Evolutionary conservation across 2,113 vertebrate species (phyloP).

Genomic region (Pelvicachromis taeniatus): DNA sequence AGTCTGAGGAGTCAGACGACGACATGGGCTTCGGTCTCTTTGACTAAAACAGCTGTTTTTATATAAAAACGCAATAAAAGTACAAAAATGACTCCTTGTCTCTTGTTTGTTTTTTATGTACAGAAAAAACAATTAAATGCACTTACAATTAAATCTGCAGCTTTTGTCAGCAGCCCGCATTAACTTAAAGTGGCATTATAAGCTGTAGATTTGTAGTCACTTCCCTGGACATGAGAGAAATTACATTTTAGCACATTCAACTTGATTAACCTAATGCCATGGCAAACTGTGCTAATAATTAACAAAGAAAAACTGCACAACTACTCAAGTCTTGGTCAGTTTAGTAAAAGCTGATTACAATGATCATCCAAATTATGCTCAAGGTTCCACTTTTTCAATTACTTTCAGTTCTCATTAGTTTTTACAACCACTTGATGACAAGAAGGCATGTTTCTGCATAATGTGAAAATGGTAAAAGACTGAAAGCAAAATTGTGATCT

Average conservation of each 20-base stretch:
- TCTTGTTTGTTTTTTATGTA: background rate
- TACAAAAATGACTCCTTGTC: constrained; percentile 8
- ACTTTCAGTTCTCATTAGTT: background rate
- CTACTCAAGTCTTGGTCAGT: background rate
- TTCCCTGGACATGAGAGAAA: background rate
- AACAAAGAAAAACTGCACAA: no score
- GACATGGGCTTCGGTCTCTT: constrained; percentile 99
- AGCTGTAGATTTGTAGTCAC: background rate
- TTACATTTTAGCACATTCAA: background rate
- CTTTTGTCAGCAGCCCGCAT: background rate
- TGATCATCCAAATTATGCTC: background rate
- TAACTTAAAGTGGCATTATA: background rate
- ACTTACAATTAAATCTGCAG: background rate
- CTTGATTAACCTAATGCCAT: background rate
- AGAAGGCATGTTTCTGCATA: background rate
- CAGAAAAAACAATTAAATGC: no score
- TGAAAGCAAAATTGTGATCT: background rate
- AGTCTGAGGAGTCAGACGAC: constrained; percentile 96
- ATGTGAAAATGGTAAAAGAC: background rate
- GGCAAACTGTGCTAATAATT: background rate
- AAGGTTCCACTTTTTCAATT: background rate
- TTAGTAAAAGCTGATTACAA: background rate
- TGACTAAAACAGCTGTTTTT: constrained; percentile 79
- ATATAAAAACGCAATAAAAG: constrained; percentile 69
- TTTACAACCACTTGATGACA: background rate